phyloP scores from a whole-genome alignment of 1,140 invertebrate genomes.

The Atta cephalotes region DNA sequence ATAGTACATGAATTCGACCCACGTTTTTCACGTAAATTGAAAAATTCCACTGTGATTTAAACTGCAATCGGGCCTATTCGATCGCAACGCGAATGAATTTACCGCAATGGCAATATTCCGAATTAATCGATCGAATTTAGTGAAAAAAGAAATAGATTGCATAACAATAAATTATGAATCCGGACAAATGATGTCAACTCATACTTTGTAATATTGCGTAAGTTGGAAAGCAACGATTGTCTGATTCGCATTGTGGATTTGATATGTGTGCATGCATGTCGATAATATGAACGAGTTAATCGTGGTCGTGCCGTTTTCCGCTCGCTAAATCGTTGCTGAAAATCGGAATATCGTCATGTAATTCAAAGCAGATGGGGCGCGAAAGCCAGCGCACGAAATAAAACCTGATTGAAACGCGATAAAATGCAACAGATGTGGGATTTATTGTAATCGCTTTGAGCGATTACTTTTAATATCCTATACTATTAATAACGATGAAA shows the following conservation, averaged over 20 bases:
- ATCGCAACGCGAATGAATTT: slow-evolving; percentile 3
- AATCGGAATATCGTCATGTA: slow-evolving; percentile 42
- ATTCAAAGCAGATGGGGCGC: slow-evolving; percentile 39
- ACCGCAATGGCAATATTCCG: neutral
- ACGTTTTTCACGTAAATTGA: slow-evolving; percentile 61
- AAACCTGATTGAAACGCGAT: slow-evolving; percentile 18
- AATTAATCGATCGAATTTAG: slow-evolving; percentile 7
- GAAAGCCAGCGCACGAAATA: slow-evolving; percentile 21
- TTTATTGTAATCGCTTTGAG: slow-evolving; percentile 20
- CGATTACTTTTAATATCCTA: slow-evolving; percentile 38
- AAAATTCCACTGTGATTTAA: slow-evolving; percentile 52
- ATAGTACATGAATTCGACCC: slow-evolving; percentile 42
- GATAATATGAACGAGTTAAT: slow-evolving; percentile 46
- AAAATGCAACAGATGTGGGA: slow-evolving; percentile 42
- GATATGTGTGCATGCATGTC: neutral
- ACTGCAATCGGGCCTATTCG: slow-evolving; percentile 50
- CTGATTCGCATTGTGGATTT: neutral
- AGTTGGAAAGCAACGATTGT: slow-evolving; percentile 16
- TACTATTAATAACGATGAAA: slow-evolving; percentile 31
- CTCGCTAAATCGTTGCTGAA: slow-evolving; percentile 27
- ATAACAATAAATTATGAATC: neutral
- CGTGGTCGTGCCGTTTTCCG: neutral
- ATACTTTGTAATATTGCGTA: neutral
- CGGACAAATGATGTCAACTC: neutral
- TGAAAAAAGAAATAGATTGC: neutral